These are phyloP conservation scores for Rostratula benghalensis DNA, from an alignment of 2,113 vertebrate genomes.

Conservation along the genomic window DNA sequence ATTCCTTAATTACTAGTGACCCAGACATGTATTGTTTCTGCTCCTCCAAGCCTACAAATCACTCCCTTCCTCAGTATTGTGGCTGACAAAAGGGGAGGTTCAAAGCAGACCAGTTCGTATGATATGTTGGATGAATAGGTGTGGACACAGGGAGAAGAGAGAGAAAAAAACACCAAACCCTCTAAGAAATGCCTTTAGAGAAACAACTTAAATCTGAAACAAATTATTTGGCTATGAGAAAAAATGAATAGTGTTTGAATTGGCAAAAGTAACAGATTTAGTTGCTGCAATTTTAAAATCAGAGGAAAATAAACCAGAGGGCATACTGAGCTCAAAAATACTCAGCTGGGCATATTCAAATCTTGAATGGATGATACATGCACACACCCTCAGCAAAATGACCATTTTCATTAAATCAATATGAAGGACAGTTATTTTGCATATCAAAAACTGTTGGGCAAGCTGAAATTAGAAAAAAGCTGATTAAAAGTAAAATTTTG, in stretches of 20 bases:
- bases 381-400: slow-evolving; percentile 53
- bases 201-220: slow-evolving; percentile 2
- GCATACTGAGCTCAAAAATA: background rate
- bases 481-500: slow-evolving; percentile 2
- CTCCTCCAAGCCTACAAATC: slow-evolving; percentile 67
- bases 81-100: slow-evolving; percentile 52
- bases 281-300: background rate
- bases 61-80: slow-evolving; percentile 6
- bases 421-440: slow-evolving; percentile 18
- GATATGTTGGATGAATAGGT: slow-evolving; percentile 32
- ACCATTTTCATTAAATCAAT: slow-evolving; percentile 55
- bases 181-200: background rate
- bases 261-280: background rate
- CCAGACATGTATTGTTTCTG: slow-evolving; percentile 38
- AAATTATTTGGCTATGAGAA: background rate
- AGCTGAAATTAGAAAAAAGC: slow-evolving; percentile 41
- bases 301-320: background rate
- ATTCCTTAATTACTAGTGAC: slow-evolving; percentile 78
- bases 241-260: background rate
- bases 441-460: slow-evolving; percentile 1
- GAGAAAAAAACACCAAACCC: slow-evolving; percentile 1
- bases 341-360: background rate
- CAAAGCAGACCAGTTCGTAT: background rate
- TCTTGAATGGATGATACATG: slow-evolving; percentile 3
- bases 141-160: background rate